phyloP scores from a whole-genome alignment of 2,888 invertebrate genomes.

The Amiota communis region DNA sequence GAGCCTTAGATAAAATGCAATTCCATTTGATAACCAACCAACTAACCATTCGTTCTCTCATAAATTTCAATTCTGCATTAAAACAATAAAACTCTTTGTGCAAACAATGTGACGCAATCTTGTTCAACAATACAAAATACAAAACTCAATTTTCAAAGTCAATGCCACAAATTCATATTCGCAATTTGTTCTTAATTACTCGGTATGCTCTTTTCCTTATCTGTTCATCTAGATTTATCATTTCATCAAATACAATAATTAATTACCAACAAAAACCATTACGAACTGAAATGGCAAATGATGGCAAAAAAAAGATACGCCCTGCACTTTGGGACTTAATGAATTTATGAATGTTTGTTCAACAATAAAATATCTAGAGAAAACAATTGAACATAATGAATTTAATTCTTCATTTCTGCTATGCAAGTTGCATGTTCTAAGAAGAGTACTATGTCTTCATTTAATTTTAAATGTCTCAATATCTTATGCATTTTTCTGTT shows the following conservation, averaged over 20 bases:
- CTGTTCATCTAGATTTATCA: constrained; percentile 27
- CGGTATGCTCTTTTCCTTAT: constrained; percentile 5
- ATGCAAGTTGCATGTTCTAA: too few species aligned
- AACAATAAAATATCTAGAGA: too few species aligned
- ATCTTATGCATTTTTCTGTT: neutral
- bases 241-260: constrained; percentile 29
- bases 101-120: too few species aligned
- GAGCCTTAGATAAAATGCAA: neutral
- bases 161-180: constrained; percentile 29
- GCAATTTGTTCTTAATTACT: constrained; percentile 16
- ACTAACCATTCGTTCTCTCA: constrained; percentile 46
- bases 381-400: too few species aligned
- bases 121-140: neutral
- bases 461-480: neutral
- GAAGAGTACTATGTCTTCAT: neutral
- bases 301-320: too few species aligned
- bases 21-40: constrained; percentile 44
- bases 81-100: constrained; percentile 27
- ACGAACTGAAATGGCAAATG: neutral
- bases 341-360: too few species aligned
- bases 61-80: constrained; percentile 24
- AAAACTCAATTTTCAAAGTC: constrained; percentile 26
- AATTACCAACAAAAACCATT: constrained; percentile 11
- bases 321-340: too few species aligned
- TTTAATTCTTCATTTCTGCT: too few species aligned